A percentile compares a stretch with the other conserved stretches of the same genome.
phyloP scores from a whole-genome alignment of 2,113 vertebrate genomes.

The Eurystomus gularis region DNA sequence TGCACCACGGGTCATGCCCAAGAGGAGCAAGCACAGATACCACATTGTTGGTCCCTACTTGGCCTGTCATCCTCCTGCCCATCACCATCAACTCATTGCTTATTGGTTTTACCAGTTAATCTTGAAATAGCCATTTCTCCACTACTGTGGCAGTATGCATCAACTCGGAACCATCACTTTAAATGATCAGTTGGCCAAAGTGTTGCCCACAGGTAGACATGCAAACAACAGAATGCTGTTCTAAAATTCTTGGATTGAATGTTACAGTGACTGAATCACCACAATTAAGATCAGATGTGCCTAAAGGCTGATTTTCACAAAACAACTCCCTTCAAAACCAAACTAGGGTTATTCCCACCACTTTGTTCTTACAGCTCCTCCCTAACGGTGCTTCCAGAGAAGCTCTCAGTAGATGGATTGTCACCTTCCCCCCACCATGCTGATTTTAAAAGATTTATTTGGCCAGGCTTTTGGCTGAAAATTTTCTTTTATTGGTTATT shows the following conservation, averaged over 20 bases:
- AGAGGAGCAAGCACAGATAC: not conserved
- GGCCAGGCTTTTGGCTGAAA: not conserved
- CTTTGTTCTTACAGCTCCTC: not conserved
- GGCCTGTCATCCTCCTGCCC: not conserved
- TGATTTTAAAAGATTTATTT: not conserved
- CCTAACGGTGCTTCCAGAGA: too few species aligned
- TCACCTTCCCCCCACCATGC: not conserved
- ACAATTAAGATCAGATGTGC: not conserved
- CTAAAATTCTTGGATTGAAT: not conserved
- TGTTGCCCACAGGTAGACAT: not conserved
- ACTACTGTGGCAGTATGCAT: not conserved
- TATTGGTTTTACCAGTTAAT: not conserved
- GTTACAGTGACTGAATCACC: not conserved
- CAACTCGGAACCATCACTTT: not conserved
- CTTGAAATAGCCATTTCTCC: not conserved
- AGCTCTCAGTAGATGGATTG: not conserved
- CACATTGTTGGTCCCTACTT: not conserved
- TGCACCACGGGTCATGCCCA: not conserved
- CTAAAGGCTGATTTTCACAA: not conserved
- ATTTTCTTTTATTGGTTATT: not conserved
- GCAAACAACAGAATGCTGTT: not conserved
- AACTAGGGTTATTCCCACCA: not conserved
- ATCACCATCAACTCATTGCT: not conserved
- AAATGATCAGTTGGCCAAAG: not conserved
- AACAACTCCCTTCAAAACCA: not conserved